phyloP scores from a whole-genome alignment of 2,888 invertebrate species.

The Anoplius nigerrimus region DNA sequence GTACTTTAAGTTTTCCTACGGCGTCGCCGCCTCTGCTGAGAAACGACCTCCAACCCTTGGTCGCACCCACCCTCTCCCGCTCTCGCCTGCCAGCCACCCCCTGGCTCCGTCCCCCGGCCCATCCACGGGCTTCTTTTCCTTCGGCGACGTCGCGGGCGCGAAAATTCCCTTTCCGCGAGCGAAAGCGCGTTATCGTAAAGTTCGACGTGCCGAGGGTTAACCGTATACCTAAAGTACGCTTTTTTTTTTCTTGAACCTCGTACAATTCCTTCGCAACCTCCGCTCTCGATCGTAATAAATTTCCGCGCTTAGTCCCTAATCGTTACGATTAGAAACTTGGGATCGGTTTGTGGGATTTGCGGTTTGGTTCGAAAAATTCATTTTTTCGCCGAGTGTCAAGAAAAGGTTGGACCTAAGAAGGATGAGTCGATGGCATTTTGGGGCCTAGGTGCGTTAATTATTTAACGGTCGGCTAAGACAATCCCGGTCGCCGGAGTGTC shows the following conservation, averaged over 20 bases:
- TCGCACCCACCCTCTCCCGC: constrained; percentile 20
- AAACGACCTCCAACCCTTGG: constrained; percentile 11
- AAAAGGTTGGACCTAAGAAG: not conserved
- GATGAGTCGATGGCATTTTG: too few relatives aligned
- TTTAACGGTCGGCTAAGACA: too few relatives aligned
- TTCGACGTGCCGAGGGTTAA: constrained; percentile 37
- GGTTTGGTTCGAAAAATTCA: too few relatives aligned
- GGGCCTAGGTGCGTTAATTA: too few relatives aligned
- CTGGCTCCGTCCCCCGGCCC: constrained; percentile 23
- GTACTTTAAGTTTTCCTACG: constrained; percentile 56
- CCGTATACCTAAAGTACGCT: constrained; percentile 18
- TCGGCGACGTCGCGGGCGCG: constrained; percentile 4
- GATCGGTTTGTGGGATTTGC: too few relatives aligned
- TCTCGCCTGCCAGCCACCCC: constrained; percentile 8
- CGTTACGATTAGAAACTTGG: too few relatives aligned
- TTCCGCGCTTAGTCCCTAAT: too few relatives aligned
- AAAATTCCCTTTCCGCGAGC: constrained; percentile 45
- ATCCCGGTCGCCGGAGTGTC: constrained; percentile 33
- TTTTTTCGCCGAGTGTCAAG: not conserved
- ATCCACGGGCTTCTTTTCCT: constrained; percentile 18
- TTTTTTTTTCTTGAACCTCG: not conserved
- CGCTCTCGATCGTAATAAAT: too few relatives aligned
- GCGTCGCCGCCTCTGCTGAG: constrained; percentile 24
- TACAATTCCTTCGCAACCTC: too few relatives aligned
- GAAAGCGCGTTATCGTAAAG: constrained; percentile 55